These are phyloP conservation scores for Trinorchestia longiramus DNA, from an alignment of 1,140 invertebrate genomes.

Conservation along the genomic window DNA sequence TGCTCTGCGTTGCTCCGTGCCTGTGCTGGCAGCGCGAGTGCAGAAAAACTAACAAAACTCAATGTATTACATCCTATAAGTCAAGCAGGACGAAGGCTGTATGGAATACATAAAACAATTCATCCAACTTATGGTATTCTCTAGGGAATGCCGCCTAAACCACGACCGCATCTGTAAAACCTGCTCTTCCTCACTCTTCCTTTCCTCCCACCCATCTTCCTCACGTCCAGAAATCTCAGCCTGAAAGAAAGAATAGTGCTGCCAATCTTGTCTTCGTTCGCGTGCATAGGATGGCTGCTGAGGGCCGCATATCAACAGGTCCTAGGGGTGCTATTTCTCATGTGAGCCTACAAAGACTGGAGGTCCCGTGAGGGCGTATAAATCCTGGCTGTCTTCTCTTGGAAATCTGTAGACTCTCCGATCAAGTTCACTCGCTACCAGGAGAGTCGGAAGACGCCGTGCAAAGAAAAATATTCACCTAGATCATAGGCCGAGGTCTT, in stretches of 20 bases:
- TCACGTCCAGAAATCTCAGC: neutral
- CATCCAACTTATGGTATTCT: neutral
- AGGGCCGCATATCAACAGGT: slow-evolving; percentile 44
- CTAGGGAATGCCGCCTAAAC: neutral
- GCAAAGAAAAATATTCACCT: neutral
- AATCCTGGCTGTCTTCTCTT: neutral
- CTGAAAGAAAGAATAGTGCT: neutral
- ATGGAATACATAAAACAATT: neutral
- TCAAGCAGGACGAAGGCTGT: neutral
- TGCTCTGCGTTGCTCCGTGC: neutral
- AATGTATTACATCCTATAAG: neutral
- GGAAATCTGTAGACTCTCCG: slow-evolving; percentile 8
- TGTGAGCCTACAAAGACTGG: neutral
- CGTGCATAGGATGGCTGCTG: neutral
- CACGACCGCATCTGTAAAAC: neutral
- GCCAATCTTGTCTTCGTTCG: neutral
- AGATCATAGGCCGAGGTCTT: neutral
- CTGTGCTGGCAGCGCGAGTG: neutral
- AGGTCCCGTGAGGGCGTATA: neutral
- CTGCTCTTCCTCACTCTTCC: neutral
- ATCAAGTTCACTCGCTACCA: neutral
- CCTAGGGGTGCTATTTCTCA: slow-evolving; percentile 7
- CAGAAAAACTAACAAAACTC: neutral
- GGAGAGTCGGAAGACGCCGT: neutral
- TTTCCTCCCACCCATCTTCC: neutral